These are phyloP conservation scores for Benitochromis conjunctus DNA, from an alignment of 2,113 vertebrate genomes.

Conservation along the genomic window DNA sequence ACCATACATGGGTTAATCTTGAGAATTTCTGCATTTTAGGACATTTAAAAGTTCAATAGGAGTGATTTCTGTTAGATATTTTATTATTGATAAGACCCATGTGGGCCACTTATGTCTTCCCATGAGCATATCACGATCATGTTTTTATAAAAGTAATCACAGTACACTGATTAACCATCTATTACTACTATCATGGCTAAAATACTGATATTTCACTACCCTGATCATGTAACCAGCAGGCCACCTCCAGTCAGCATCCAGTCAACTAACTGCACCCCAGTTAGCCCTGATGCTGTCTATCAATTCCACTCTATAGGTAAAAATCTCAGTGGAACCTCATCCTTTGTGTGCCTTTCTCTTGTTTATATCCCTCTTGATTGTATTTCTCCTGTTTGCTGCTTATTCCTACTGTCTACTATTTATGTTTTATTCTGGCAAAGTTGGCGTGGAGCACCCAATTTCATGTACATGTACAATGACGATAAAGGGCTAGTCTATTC, in stretches of 20 bases:
- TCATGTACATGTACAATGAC: background rate
- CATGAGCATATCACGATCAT: background rate
- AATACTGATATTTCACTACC: background rate
- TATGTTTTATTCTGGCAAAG: background rate
- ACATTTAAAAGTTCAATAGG: background rate
- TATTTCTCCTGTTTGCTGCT: background rate
- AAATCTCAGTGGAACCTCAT: background rate
- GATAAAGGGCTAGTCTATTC: background rate
- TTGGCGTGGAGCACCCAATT: background rate
- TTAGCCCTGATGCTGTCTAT: background rate
- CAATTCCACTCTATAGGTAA: background rate
- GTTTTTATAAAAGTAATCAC: background rate
- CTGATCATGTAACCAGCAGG: background rate
- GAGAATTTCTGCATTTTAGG: background rate
- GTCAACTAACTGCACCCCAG: background rate
- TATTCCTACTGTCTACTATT: background rate
- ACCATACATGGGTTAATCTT: background rate
- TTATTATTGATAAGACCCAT: background rate
- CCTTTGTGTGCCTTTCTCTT: background rate
- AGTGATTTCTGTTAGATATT: background rate
- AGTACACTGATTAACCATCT: background rate
- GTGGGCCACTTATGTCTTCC: background rate
- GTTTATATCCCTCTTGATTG: no score
- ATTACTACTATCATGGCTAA: background rate
- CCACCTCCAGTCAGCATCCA: background rate